phyloP scores from a whole-genome alignment of 2,888 invertebrate species.

The Diogma glabrata region DNA sequence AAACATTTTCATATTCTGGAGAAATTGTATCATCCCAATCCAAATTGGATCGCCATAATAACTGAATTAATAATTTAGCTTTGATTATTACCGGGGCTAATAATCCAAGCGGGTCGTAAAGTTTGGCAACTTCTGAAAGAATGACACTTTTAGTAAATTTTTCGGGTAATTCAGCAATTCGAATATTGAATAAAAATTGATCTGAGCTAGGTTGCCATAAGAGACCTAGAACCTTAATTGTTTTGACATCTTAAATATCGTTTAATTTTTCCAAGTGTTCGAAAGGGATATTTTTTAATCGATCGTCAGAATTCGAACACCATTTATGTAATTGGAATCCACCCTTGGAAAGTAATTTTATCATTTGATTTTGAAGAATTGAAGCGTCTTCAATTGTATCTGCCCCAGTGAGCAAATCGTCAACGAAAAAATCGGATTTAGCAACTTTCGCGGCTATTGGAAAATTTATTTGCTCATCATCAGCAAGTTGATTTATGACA shows the following conservation, averaged over 20 bases:
- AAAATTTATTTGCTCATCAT: constrained; percentile 14
- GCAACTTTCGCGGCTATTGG: constrained; percentile 12
- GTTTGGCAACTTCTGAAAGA: not conserved
- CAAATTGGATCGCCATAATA: not conserved
- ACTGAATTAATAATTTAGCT: not conserved
- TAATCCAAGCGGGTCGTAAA: not conserved
- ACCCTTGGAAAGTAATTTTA: not conserved
- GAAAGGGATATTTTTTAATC: not conserved
- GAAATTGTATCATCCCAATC: not conserved
- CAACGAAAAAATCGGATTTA: constrained; percentile 20
- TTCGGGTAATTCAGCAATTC: not conserved
- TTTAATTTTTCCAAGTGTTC: not conserved
- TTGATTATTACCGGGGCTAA: not conserved
- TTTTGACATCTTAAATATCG: not conserved
- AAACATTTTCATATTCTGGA: not conserved
- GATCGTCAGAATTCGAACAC: not conserved
- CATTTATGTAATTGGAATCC: too few relatives aligned
- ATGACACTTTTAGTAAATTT: not conserved
- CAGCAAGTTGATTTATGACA: constrained; percentile 15
- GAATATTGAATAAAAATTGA: not conserved
- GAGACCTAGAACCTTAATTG: not conserved
- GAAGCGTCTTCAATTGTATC: constrained; percentile 10
- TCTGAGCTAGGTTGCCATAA: not conserved
- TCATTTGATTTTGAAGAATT: not conserved
- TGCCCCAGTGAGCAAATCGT: constrained; percentile 16